Base-by-base conservation (phyloP, 2,113 vertebrate genomes). In the Passer domesticus region DNA sequence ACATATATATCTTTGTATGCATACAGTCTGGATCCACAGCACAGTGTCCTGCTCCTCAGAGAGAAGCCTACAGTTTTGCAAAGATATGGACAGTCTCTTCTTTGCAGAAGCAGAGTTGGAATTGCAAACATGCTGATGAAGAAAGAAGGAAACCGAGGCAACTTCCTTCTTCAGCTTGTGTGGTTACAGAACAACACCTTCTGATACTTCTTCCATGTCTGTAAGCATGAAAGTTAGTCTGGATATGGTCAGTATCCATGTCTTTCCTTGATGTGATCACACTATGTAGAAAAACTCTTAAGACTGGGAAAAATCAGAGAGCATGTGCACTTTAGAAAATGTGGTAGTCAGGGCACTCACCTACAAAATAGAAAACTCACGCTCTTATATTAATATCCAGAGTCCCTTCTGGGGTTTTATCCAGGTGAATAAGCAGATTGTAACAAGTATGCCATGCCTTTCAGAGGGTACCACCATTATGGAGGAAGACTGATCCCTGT, bases 61-160 rank as follows among this genome's bases (percentile, higher is more conserved):
- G 33, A 53, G 30, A 68, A 90, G 53, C 28, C 21, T 85, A 49
- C 44, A 39, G 4, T 55, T 77, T 83, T 66, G 22, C 28, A 63
- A 78, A 33, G n/a, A 37, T 55, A 35, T 10, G 58, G 44, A 64
- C 14, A 46, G 43, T 20, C 1, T 2, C 13, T 80, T 72, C 52
- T 67, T 62, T 58, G 20, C 15, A 49, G 15, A 43, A 62, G 11
- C 7, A 49, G 49, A 17, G 15, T 2, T 87, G 37, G 11, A 92
- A 33, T 6, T 30, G 37, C 15, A 46, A 68, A 63, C 2, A 1
- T 13, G 25, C 6, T 0, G 0, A 53, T 33, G 23, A 55, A 68
- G 18, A 68, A 86, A 63, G 58, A 5, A 63, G 31, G 43, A 85
- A 88, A 28, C 11, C 9, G 39, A 79, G 11, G 11, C 11, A n/a